A percentile compares a stretch with the other conserved stretches of the same genome.
phyloP scores from a whole-genome alignment of 92 coral and sea anemone genomes.

The Meandrina meandrites region DNA sequence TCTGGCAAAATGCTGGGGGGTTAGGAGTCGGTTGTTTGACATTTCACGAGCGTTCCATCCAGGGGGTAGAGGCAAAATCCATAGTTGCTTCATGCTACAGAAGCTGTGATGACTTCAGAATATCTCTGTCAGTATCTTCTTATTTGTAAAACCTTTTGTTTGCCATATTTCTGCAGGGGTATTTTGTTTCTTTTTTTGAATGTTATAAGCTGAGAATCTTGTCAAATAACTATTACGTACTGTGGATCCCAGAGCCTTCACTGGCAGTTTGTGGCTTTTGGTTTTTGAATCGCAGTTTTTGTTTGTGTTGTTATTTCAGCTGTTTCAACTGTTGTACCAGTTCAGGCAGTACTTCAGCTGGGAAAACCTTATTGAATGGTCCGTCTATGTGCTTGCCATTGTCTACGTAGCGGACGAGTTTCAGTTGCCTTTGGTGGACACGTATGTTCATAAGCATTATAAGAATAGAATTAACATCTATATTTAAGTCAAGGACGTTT shows the following conservation, averaged over 20 bases:
- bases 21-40: too few species aligned
- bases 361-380: constrained; percentile 90
- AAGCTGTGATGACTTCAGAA: too few species aligned
- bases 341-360: constrained; percentile 62
- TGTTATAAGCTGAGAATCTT: not conserved
- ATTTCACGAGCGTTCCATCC: too few species aligned
- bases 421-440: constrained; percentile 21
- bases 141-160: too few species aligned
- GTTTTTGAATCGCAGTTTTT: not conserved
- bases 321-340: constrained; percentile 88
- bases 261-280: not conserved
- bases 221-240: not conserved
- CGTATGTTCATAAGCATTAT: constrained; percentile 17
- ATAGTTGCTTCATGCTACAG: not conserved
- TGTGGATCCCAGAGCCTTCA: not conserved
- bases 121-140: too few species aligned
- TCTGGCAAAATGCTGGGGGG: too few species aligned
- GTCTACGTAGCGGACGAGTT: constrained; percentile 83
- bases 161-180: not conserved
- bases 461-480: not conserved
- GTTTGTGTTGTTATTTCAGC: constrained; percentile 36
- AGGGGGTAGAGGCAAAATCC: too few species aligned
- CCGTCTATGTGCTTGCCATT: constrained; percentile 74
- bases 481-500: too few species aligned
- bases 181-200: not conserved